Percentiles rank a stretch among this genome's conserved stretches.
phyloP scores from a whole-genome alignment of 2,888 invertebrate genomes.

The Serrognathus titanus region DNA sequence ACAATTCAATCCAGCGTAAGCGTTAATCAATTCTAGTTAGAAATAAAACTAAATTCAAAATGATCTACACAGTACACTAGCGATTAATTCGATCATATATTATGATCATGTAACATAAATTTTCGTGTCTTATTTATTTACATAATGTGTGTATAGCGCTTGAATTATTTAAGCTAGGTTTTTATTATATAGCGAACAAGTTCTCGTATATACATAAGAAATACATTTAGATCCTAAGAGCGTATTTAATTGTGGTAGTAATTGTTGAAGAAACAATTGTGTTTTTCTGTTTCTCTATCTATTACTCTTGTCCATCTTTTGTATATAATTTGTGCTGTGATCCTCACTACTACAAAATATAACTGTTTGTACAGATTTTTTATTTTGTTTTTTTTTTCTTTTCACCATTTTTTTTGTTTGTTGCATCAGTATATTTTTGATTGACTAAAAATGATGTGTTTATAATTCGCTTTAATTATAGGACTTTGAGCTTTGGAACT shows the following conservation, averaged over 20 bases:
- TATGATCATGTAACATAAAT: conserved; percentile 7
- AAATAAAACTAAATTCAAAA: not conserved
- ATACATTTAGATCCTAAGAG: not conserved
- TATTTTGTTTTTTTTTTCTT: conserved; percentile 15
- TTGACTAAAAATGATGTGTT: too few species aligned
- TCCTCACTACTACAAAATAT: conserved; percentile 17
- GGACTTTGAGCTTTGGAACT: too few species aligned
- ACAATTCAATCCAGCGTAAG: conserved; percentile 56
- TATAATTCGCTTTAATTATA: too few species aligned
- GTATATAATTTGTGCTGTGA: conserved; percentile 27
- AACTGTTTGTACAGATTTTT: conserved; percentile 13
- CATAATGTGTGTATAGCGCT: conserved; percentile 12
- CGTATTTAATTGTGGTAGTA: conserved; percentile 5
- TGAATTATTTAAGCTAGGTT: conserved; percentile 11
- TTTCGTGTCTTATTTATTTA: conserved; percentile 8
- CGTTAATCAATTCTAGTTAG: conserved; percentile 24
- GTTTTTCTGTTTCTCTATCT: conserved; percentile 12
- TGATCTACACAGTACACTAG: not conserved
- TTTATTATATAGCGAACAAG: conserved; percentile 10
- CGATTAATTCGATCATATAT: conserved; percentile 1
- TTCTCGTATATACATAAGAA: conserved; percentile 10
- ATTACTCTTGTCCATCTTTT: conserved; percentile 18
- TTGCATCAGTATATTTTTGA: too few species aligned
- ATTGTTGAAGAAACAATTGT: conserved; percentile 1
- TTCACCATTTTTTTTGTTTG: conserved; percentile 2